phyloP scores from a whole-genome alignment of 1,140 invertebrate genomes.

The Drosophila subpulchrella region DNA sequence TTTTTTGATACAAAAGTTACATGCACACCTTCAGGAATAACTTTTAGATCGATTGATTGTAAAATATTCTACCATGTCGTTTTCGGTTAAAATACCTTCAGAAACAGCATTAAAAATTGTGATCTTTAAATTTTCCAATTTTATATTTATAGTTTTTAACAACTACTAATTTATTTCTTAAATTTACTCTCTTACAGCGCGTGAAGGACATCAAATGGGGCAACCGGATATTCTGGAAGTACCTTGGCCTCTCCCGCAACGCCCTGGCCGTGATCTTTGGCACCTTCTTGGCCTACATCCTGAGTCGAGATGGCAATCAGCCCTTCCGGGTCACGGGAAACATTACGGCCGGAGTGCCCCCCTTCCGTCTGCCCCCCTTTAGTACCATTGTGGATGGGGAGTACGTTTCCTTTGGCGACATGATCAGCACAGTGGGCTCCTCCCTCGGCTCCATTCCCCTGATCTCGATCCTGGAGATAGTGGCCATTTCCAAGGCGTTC shows the following conservation, averaged over 20 bases:
- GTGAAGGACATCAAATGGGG: conserved; percentile 85
- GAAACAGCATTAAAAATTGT: too few relatives aligned
- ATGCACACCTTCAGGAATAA: too few relatives aligned
- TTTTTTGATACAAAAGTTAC: too few relatives aligned
- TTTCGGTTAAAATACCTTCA: too few relatives aligned
- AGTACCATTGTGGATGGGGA: conserved; percentile 85
- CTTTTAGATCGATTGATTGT: too few relatives aligned
- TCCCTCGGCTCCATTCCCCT: conserved; percentile 90
- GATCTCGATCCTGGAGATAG: conserved; percentile 91
- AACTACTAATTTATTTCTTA: not conserved
- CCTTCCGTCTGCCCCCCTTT: conserved; percentile 88
- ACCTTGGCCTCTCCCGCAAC: conserved; percentile 92
- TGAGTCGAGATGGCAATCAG: conserved; percentile 85
- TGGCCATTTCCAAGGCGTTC: conserved; percentile 95
- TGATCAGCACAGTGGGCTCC: conserved; percentile 88
- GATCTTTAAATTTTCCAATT: not conserved
- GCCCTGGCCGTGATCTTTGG: conserved; percentile 91
- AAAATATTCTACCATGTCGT: too few relatives aligned
- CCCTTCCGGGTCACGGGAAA: conserved; percentile 89
- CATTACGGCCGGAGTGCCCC: conserved; percentile 88
- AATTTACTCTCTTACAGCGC: conserved; percentile 86
- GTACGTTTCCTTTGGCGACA: conserved; percentile 86
- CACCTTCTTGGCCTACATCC: conserved; percentile 88
- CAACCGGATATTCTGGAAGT: conserved; percentile 89
- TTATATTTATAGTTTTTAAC: not conserved